phyloP scores from a whole-genome alignment of 2,888 invertebrate species.

The Entomobrya multifasciata region DNA sequence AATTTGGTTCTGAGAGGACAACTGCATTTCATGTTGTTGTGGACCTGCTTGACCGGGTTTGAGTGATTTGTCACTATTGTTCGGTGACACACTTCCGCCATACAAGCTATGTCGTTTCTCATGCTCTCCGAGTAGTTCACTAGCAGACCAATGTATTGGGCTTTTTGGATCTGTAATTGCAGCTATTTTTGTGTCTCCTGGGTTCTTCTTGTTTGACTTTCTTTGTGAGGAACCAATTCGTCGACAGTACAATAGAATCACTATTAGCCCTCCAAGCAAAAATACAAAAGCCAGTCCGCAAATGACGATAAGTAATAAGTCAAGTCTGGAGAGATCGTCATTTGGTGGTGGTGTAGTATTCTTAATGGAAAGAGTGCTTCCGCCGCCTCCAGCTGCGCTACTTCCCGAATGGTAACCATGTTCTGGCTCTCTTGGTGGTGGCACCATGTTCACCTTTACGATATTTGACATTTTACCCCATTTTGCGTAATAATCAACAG shows the following conservation, averaged over 20 bases:
- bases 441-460: constrained; percentile 73
- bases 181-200: constrained; percentile 78
- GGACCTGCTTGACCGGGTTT: constrained; percentile 53
- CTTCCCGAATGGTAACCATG: constrained; percentile 65
- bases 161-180: constrained; percentile 79
- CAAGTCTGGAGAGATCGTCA: constrained; percentile 76
- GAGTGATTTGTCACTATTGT: constrained; percentile 71
- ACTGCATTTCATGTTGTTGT: constrained; percentile 71
- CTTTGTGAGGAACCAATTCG: constrained; percentile 73
- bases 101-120: constrained; percentile 84
- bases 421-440: constrained; percentile 77
- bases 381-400: constrained; percentile 71
- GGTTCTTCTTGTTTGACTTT: constrained; percentile 76
- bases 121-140: constrained; percentile 84
- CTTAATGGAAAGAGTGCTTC: constrained; percentile 74
- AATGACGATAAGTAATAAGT: constrained; percentile 77
- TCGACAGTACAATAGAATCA: constrained; percentile 77
- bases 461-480: constrained; percentile 78
- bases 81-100: constrained; percentile 77
- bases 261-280: constrained; percentile 76
- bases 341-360: constrained; percentile 78
- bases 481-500: constrained; percentile 65
- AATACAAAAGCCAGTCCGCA: constrained; percentile 78
- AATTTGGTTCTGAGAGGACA: constrained; percentile 65
- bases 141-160: constrained; percentile 83